These are phyloP conservation scores for Scarus forsteni DNA, from an alignment of 2,797 vertebrate genomes.

Conservation along the genomic window DNA sequence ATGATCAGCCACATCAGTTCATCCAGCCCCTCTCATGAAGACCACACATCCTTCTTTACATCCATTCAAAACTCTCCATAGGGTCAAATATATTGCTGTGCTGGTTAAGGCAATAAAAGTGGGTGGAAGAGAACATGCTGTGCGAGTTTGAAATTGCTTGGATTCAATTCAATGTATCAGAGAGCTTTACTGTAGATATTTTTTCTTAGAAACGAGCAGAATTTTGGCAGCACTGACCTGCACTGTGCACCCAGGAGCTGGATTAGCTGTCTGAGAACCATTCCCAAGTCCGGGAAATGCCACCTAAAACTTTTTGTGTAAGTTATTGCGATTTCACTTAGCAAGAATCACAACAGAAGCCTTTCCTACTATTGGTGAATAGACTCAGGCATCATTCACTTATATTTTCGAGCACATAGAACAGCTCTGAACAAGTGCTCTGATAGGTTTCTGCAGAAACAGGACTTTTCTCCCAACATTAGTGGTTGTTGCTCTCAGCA, in stretches of 20 bases:
- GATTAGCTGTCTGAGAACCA: slow-evolving; percentile 6
- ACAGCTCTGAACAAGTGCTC: slow-evolving; percentile 21
- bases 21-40: not conserved
- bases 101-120: not conserved
- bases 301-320: slow-evolving; percentile 16
- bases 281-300: slow-evolving; percentile 7
- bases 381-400: slow-evolving; percentile 25
- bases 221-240: not conserved
- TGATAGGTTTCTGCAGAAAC: slow-evolving; percentile 11
- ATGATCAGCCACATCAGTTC: no score
- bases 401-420: slow-evolving; percentile 33
- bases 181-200: slow-evolving; percentile 4
- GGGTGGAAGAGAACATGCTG: not conserved
- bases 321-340: slow-evolving; percentile 10
- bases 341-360: slow-evolving; percentile 28
- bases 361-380: slow-evolving; percentile 27
- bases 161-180: not conserved
- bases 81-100: not conserved
- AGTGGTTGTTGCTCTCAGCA: slow-evolving; percentile 29
- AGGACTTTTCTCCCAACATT: not conserved
- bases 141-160: not conserved
- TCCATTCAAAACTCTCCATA: not conserved
- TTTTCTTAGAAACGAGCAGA: not conserved
- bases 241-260: slow-evolving; percentile 9
- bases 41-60: not conserved